These are phyloP conservation scores for Calliscelio sp. DNA, from an alignment of 2,888 invertebrate genomes.

Conservation along the genomic window DNA sequence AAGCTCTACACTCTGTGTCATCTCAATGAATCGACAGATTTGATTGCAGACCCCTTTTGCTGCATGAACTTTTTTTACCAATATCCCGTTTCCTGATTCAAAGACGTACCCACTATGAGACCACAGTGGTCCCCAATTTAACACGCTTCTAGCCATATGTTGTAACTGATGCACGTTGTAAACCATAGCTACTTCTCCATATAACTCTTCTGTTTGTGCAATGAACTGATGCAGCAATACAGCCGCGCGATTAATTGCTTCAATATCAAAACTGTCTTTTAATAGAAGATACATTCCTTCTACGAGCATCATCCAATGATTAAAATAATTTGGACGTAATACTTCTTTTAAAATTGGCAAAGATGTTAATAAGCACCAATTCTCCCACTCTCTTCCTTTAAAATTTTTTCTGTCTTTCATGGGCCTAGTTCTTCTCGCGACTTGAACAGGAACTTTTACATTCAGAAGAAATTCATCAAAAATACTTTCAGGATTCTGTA, in stretches of 20 bases:
- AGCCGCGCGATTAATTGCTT: neutral
- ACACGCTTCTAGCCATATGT: slow-evolving; percentile 3
- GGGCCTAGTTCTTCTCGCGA: neutral
- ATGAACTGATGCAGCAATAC: neutral
- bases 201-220: neutral
- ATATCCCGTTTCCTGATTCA: neutral
- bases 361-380: neutral
- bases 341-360: neutral
- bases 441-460: neutral
- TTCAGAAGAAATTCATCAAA: neutral
- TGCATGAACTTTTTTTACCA: neutral
- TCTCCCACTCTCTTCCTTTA: neutral
- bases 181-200: neutral
- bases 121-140: slow-evolving; percentile 17
- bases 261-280: neutral
- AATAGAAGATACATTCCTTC: neutral
- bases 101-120: neutral
- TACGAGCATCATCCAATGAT: neutral
- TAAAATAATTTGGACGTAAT: neutral
- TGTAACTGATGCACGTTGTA: slow-evolving; percentile 10
- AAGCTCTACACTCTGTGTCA: neutral
- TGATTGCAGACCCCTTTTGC: neutral
- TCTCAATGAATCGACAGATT: neutral
- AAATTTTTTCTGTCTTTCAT: neutral
- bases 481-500: neutral